Conservation (phyloP, 2,797 vertebrate genomes). For the Melanotaenia maccullochi region DNA sequence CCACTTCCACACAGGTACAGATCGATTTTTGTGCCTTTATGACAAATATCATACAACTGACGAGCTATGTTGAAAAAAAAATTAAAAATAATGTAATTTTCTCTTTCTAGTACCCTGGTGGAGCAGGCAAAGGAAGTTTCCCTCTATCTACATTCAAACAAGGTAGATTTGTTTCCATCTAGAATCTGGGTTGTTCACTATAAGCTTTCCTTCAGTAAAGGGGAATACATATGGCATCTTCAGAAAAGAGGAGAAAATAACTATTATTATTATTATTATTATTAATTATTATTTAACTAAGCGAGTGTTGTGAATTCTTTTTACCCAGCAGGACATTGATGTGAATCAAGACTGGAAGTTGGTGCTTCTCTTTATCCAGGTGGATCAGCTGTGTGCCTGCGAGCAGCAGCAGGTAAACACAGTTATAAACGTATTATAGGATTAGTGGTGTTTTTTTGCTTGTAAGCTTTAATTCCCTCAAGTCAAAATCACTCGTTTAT, state of each 20-base stretch:
- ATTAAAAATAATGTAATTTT: not conserved
- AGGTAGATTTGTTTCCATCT: slow-evolving; percentile 49
- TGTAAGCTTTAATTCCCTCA: not conserved
- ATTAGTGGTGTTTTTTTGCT: not conserved
- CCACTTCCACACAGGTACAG: slow-evolving; percentile 59
- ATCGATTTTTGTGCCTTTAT: not conserved
- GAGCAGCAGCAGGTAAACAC: slow-evolving; percentile 71
- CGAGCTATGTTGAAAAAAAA: not conserved
- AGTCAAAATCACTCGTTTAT: not conserved
- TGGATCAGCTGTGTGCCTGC: slow-evolving; percentile 70
- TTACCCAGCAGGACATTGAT: slow-evolving; percentile 44
- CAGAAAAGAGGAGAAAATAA: no score
- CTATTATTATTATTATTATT: no score
- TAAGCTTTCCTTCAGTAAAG: no score
- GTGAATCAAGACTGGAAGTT: slow-evolving; percentile 70
- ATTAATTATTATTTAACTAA: no score
- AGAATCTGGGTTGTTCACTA: no score
- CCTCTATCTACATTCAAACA: slow-evolving; percentile 43
- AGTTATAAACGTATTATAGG: not conserved
- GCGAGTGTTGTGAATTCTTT: not conserved
- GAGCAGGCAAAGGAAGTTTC: slow-evolving; percentile 67
- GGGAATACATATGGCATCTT: no score
- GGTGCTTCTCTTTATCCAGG: slow-evolving; percentile 70
- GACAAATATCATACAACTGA: no score
- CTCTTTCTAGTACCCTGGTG: slow-evolving; percentile 56